phyloP scores from a whole-genome alignment of 2,888 invertebrate species.

The Dione vanillae region DNA sequence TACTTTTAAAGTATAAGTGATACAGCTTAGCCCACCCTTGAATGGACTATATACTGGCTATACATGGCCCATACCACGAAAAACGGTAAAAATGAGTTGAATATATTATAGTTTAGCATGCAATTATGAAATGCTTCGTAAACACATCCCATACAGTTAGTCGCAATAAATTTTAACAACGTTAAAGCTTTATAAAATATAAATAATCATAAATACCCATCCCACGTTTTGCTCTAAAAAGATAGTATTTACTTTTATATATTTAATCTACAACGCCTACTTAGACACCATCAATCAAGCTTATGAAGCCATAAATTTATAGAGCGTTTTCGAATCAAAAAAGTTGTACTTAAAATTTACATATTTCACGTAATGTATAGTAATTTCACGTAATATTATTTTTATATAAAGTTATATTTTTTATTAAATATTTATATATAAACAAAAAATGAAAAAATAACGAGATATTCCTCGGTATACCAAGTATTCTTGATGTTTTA shows the following conservation, averaged over 20 bases:
- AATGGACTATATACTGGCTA: no score
- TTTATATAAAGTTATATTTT: no score
- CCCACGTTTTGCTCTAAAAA: constrained; percentile 19
- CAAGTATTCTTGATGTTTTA: no score
- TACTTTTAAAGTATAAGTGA: no score
- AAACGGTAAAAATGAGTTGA: no score
- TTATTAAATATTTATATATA: no score
- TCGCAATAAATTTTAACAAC: background rate
- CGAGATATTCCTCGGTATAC: no score
- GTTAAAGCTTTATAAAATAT: background rate
- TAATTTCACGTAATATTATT: no score
- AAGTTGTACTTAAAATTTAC: background rate
- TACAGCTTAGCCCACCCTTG: no score
- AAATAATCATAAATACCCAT: constrained; percentile 10
- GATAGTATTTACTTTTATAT: constrained; percentile 1
- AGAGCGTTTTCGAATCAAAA: constrained; percentile 10
- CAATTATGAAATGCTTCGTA: background rate
- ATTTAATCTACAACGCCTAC: constrained; percentile 21
- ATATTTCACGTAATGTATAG: no score
- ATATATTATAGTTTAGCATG: background rate
- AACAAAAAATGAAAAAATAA: no score
- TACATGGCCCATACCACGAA: no score
- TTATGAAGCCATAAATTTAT: constrained; percentile 5
- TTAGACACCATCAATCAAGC: constrained; percentile 22
- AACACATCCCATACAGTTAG: background rate